Evolutionary conservation across 2,113 vertebrate species (phyloP), one percentile per base, ranked within the genome.

Genomic region (Origma solitaria): DNA sequence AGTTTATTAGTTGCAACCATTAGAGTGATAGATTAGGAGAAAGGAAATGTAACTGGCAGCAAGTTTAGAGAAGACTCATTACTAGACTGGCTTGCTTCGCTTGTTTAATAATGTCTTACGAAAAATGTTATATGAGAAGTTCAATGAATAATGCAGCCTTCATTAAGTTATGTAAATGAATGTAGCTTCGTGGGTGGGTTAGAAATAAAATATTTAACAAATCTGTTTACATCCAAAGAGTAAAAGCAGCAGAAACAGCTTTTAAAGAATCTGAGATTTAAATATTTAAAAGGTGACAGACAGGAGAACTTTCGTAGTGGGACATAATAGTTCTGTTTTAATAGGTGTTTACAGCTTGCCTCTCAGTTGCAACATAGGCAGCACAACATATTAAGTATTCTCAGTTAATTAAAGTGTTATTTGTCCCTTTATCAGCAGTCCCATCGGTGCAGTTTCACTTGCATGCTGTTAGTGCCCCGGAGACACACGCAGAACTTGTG

Each of bases 81-180:
- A 96, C 77, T 82, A 81, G 57, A 85, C 84, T 79, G 82, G 40
- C 31, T 87, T 80, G 72, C 88, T 89, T 94, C 83, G 88, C 83
- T 91, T 93, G 93, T 95, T 97, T 96, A 95, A 86, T 94, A 86
- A 86, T 82, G 77, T 83, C 83, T 75, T 94, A 82, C 42, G 44
- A 96, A 95, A 97, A 97, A 97, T 77, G 95, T 93, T 90, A 95
- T 85, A 86, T 87, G 95, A 94, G 91, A 91, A 86, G 77, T 93
- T 94, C 90, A 83, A 88, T 97, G 95, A 97, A 97, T 97, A 97
- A 97, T 95, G 92, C 95, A 96, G 72, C 87, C 73, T 96, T 95
- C 95, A 82, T 95, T 95, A 88, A 84, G 78, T 87, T 95, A 96
- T 88, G 90, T 96, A 96, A 96, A 95, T 96, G 42, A 95, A 94